Evolutionary conservation across 2,113 vertebrate genomes (phyloP), one percentile per base, ranked within the genome.

Genomic region (Diphyllodes magnificus): DNA sequence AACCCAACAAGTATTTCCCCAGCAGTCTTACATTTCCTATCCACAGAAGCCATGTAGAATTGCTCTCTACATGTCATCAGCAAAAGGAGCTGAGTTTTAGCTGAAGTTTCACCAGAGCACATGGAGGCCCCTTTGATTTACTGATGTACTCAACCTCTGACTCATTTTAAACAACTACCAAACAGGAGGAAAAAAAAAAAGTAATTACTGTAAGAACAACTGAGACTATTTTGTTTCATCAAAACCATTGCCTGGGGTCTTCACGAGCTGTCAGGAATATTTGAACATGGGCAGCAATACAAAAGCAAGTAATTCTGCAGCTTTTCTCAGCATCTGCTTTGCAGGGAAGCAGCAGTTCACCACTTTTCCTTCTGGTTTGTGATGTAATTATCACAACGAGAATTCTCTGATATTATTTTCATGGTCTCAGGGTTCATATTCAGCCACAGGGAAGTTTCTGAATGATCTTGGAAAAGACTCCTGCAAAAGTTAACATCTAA

Each of bases 51-150:
- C n/a, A 31, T 3, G 27, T 0, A 42, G 59, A 23, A 8, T 30
- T 69, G 70, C 25, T 59, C 47, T 22, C 44, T 5, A 23, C 5
- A 8, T 8, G 21, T 33, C 28, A 63, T 6, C 22, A 81, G 42
- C 50, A 69, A 47, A 57, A 70, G 8, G 18, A 88, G 27, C 15
- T 47, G 14, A 15, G 35, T 31, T 77, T 39, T 14, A 54, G 51
- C 64, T 75, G 0, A 50, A 27, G 25, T 91, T 89, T 49, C 40
- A 71, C 30, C 51, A 42, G 5, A 51, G 50, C 37, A 57, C 31
- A 61, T 0, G 0, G 3, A 70, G 5, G 8, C 21, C 11, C 9
- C 49, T 82, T 54, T 20, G 61, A 89, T 63, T 63, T 50, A 66
- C 16, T 54, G 16, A 73, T 13, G 20, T 13, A 47, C 13, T 86